Conservation (phyloP, 2,888 invertebrate genomes). For the Ernsta delagoae region DNA sequence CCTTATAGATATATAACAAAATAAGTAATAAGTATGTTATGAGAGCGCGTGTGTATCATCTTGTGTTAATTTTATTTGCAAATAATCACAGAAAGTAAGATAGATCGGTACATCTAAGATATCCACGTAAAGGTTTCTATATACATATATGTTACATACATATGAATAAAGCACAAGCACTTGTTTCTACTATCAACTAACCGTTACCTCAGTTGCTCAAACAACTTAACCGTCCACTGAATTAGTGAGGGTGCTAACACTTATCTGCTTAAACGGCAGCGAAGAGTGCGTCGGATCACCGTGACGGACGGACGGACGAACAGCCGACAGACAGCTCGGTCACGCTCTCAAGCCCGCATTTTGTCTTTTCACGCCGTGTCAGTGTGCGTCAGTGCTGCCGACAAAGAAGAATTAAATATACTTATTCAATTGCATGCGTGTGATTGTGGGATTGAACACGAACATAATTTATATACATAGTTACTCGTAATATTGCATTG, state of each 20-base stretch:
- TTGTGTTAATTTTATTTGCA: no score
- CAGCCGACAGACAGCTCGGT: constrained; percentile 40
- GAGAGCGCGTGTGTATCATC: no score
- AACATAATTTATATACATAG: not conserved
- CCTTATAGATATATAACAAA: no score
- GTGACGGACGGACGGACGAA: constrained; percentile 17
- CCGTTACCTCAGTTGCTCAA: no score
- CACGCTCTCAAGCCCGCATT: constrained; percentile 49
- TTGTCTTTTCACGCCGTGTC: constrained; percentile 48
- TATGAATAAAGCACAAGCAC: no score
- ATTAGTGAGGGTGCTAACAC: not conserved
- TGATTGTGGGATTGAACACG: constrained; percentile 10
- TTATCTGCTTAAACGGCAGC: constrained; percentile 17
- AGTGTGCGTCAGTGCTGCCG: constrained; percentile 42
- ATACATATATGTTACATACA: no score
- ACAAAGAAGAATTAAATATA: constrained; percentile 40
- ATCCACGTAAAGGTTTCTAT: no score
- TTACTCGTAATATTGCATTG: no score
- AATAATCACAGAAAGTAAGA: no score
- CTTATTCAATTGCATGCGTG: constrained; percentile 20
- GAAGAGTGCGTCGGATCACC: constrained; percentile 19
- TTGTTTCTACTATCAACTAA: no score
- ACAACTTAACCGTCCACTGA: not conserved
- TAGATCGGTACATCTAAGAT: no score
- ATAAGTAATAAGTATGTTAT: no score